A percentile compares a stretch with the other conserved stretches of the same genome.
Conservation (phyloP, 1,140 invertebrate genomes). For the Leptopilina boulardi region DNA sequence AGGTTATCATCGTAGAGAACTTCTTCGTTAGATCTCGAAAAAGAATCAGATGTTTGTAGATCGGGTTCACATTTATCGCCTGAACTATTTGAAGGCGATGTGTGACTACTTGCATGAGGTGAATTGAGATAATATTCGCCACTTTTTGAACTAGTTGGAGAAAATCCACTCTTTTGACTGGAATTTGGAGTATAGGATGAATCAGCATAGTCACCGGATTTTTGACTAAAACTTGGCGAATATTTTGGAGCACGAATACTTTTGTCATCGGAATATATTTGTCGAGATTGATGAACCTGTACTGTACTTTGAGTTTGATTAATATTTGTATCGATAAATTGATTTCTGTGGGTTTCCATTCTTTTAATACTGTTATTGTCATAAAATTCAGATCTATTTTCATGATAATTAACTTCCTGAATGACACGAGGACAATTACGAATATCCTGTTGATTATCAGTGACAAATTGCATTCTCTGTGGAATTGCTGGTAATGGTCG, state of each 20-base stretch:
- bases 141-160: slow-evolving; percentile 70
- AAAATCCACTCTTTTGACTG: slow-evolving; percentile 72
- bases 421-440: slow-evolving; percentile 28
- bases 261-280: slow-evolving; percentile 46
- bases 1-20: slow-evolving; percentile 66
- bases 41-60: slow-evolving; percentile 42
- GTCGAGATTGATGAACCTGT: slow-evolving; percentile 60
- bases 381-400: slow-evolving; percentile 42
- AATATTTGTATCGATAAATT: slow-evolving; percentile 51
- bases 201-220: slow-evolving; percentile 70
- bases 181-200: slow-evolving; percentile 71
- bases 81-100: slow-evolving; percentile 53
- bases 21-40: slow-evolving; percentile 57
- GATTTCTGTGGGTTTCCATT: slow-evolving; percentile 48
- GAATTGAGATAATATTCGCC: slow-evolving; percentile 71
- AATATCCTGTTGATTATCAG: slow-evolving; percentile 60
- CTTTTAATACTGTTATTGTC: slow-evolving; percentile 53
- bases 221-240: slow-evolving; percentile 70
- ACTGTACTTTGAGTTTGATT: slow-evolving; percentile 60
- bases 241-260: slow-evolving; percentile 59
- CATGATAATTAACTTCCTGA: neutral
- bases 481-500: slow-evolving; percentile 70
- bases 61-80: slow-evolving; percentile 51
- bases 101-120: slow-evolving; percentile 60
- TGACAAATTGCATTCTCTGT: slow-evolving; percentile 62